Evolutionary conservation across 1,140 invertebrate genomes (phyloP), one percentile per base, ranked within the genome.

Genomic region (Lysiphlebus fabarum): DNA sequence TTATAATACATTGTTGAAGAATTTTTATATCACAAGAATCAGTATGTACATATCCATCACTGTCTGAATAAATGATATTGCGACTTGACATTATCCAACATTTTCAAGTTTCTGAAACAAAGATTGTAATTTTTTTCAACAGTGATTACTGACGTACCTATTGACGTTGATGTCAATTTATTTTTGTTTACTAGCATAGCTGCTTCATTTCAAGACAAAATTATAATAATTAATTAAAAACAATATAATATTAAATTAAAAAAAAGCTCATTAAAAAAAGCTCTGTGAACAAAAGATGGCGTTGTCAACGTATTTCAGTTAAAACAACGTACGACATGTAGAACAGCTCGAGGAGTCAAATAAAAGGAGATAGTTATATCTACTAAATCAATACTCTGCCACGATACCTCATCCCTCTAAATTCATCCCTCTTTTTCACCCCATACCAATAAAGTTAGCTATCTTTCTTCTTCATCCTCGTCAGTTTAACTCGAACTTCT

Each of bases 321-420:
- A 56, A 58, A 62, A 67, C 70, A 67, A 71, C 62, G 66, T 67
- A 56, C 62, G 67, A 72, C 67, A 70, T 70, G 67, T 70, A 68
- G 68, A 74, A 66, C 45, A 69, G 54, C 69, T 51, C 42, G 70
- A 73, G 69, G 65, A 64, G 66, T 71, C 71, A 78, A 77, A 78
- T 78, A 75, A 74, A 78, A 77, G 71, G 76, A 79, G 76, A 79
- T 70, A 74, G 74, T 71, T 73, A 76, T 78, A 75, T 74, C 75
- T 74, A 79, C 77, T 79, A 79, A 79, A 79, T 79, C 77, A 79
- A 79, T 79, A 79, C 77, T 79, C 77, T 79, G 76, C 76, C 77
- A 26, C 17, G 17, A 26, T 26, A 26, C 17, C 17, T 26, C 17
- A 79, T 79, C 77, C 76, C 76, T 77, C 75, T 70, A 71, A 78